phyloP scores from a whole-genome alignment of 2,797 vertebrate species.

The Pseudochirops cupreus region DNA sequence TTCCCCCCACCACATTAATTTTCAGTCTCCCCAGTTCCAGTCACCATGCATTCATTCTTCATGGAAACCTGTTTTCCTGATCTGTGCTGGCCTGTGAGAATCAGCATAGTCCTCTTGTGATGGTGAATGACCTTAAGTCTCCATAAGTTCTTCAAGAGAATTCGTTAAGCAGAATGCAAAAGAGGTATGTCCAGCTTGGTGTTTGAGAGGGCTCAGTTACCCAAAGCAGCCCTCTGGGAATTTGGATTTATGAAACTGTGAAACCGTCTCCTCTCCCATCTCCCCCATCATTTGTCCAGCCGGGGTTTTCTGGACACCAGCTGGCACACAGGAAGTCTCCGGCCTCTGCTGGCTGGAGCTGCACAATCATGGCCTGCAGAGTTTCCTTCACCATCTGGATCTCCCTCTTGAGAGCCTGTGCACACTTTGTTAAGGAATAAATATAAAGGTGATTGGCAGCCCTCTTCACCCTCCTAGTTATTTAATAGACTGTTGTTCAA shows the following conservation, averaged over 20 bases:
- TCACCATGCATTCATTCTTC: slow-evolving; percentile 25
- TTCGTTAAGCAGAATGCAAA: slow-evolving; percentile 60
- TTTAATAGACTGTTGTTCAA: slow-evolving; percentile 83
- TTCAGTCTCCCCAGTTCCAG: slow-evolving; percentile 66
- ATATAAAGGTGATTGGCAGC: slow-evolving; percentile 84
- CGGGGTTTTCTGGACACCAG: slow-evolving; percentile 85
- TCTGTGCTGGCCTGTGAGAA: slow-evolving; percentile 8
- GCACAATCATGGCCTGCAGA: slow-evolving; percentile 90
- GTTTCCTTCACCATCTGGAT: slow-evolving; percentile 93
- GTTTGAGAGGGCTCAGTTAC: slow-evolving; percentile 77
- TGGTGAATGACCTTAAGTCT: slow-evolving; percentile 63
- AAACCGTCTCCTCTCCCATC: slow-evolving; percentile 25
- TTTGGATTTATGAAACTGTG: slow-evolving; percentile 55
- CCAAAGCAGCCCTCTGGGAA: slow-evolving; percentile 73
- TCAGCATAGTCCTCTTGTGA: slow-evolving; percentile 11
- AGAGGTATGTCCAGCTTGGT: slow-evolving; percentile 71
- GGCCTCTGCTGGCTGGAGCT: slow-evolving; percentile 87
- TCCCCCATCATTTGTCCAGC: slow-evolving; percentile 76
- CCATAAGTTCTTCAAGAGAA: slow-evolving; percentile 73
- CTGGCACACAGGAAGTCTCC: slow-evolving; percentile 90
- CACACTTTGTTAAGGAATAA: slow-evolving; percentile 88
- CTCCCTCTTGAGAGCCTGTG: slow-evolving; percentile 91
- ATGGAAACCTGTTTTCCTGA: not conserved
- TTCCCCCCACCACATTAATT: slow-evolving; percentile 63
- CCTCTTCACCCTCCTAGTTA: slow-evolving; percentile 82